Base-by-base conservation (phyloP, 2,888 invertebrate genomes). In the Trichogramma dendrolimi region DNA sequence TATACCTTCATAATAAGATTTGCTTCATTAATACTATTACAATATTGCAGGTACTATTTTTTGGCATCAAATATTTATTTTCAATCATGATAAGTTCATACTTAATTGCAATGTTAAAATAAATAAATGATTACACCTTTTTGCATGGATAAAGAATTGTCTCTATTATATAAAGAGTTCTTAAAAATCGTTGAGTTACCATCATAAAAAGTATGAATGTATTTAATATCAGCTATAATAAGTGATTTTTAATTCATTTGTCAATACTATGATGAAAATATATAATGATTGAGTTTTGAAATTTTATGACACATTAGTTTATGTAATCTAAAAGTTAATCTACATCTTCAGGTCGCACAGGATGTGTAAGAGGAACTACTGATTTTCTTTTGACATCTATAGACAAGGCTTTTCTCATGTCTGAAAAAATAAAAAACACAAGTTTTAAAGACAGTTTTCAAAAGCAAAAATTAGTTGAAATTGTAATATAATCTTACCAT, bases 391-490 rank as follows among this genome's bases (percentile, higher is more conserved):
- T 87, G 1, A 90, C 85, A 81, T 99, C 99, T 79, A 94, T 85
- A 4, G 96, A 93, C 70, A 97, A 84, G 5, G 98, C 96, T 83
- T 99, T 99, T 72, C 98, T 85, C 99, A 99, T 99, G 84, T 99
- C 97, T 97, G 82, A 49, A 86, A 86, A 68, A 57, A 53, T 58
- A n/a, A 56, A 27, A 27, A 27, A 54, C 48, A 60, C 38, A 51
- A 53, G 8, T 42, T 57, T n/a, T 4, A 52, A n/a, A 43, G 38
- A 49, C 8, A 49, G 11, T 62, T 65, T 48, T 27, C 3, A 27
- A 27, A 27, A 27, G 55, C 46, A 44, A 6, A 38, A 63, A 51
- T 4, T 6, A 6, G 41, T 40, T 2, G 6, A 4, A n/a, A 27
- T 27, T 27, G 27, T 27, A 63, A 59, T 59, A 55, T 61, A 48